Evolutionary conservation across 2,113 vertebrate genomes (phyloP).

Genomic region (Sylvietta virens): DNA sequence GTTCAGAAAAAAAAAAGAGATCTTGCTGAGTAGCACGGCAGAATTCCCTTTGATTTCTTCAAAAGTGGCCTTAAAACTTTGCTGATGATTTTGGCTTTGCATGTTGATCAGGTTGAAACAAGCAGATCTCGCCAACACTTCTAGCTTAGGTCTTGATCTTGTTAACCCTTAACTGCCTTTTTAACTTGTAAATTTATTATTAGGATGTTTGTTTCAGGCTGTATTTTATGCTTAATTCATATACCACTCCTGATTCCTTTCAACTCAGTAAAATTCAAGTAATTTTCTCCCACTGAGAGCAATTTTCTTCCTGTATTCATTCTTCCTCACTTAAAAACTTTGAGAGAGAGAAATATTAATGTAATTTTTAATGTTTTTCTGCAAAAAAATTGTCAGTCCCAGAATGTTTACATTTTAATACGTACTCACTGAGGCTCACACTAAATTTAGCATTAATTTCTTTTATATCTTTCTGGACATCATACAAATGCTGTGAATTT

Average conservation of each 20-base stretch:
- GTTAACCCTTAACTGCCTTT: neutral
- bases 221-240: neutral
- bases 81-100: fast-evolving
- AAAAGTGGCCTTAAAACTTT: fast-evolving
- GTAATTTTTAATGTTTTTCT: neutral
- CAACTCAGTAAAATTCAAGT: neutral
- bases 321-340: neutral
- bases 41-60: neutral
- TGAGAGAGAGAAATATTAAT: neutral
- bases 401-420: neutral
- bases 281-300: neutral
- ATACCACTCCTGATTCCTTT: neutral
- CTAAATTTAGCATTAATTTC: neutral
- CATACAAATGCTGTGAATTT: neutral
- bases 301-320: neutral
- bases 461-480: neutral
- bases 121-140: neutral
- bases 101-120: neutral
- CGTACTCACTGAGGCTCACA: neutral
- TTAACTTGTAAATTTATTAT: neutral
- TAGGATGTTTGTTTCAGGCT: neutral
- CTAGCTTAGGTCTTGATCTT: neutral
- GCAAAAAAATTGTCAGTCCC: neutral
- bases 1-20: neutral
- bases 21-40: neutral